Percentiles rank a stretch among this genome's conserved stretches.
Conservation (phyloP, 2,888 invertebrate genomes). For the Malacosoma neustria region DNA sequence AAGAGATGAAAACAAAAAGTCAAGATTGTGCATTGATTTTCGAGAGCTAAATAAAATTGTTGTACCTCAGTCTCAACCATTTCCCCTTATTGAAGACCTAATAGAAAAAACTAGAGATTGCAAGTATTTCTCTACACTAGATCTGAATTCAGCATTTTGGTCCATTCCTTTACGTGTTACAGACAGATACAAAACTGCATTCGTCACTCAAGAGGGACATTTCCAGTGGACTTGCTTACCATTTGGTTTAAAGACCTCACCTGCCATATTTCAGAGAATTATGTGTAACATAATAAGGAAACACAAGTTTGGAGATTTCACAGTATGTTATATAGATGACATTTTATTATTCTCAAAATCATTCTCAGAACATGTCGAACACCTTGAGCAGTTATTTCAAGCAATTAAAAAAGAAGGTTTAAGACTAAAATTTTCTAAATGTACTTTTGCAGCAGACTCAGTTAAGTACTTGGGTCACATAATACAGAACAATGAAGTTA, state of each 20-base stretch:
- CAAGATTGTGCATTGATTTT: no score
- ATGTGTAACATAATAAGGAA: constrained; percentile 7
- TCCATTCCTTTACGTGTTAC: constrained; percentile 25
- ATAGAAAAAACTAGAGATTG: constrained; percentile 25
- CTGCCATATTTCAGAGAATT: constrained; percentile 1
- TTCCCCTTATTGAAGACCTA: constrained; percentile 27
- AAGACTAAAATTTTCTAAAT: constrained; percentile 4
- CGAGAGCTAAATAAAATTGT: no score
- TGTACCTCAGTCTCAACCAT: no score
- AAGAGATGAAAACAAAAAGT: constrained; percentile 18
- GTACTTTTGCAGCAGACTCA: constrained; percentile 2
- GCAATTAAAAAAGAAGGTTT: constrained; percentile 5
- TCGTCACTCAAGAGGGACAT: no score
- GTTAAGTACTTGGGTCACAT: constrained; percentile 2
- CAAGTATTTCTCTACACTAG: constrained; percentile 26
- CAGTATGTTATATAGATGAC: constrained; percentile 1
- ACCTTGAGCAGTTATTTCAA: no score
- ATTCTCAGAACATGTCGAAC: no score
- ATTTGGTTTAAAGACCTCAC: no score
- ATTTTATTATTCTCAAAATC: not conserved
- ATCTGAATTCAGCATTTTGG: constrained; percentile 35
- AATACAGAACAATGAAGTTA: not conserved
- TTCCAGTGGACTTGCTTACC: constrained; percentile 14
- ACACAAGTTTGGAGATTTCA: constrained; percentile 4
- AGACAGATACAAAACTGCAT: constrained; percentile 23